Conservation (phyloP, 2,113 vertebrate genomes). For the Thalassarche chlororhynchos region DNA sequence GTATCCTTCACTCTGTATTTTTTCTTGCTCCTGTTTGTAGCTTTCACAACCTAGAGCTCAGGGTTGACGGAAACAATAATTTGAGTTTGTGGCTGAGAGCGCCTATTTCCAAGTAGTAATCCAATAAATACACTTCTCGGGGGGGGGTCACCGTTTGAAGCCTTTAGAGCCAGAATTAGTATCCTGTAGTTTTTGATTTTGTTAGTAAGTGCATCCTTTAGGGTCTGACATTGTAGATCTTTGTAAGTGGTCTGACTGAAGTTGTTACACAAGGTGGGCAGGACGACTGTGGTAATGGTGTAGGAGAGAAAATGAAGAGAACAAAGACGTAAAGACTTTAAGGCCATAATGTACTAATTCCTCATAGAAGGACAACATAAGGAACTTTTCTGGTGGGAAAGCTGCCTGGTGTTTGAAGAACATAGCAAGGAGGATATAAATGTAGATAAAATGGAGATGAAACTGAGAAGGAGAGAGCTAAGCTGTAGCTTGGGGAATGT, state of each 20-base stretch:
- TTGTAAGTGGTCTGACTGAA: neutral
- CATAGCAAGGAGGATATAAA: neutral
- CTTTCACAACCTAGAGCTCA: neutral
- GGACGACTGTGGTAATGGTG: neutral
- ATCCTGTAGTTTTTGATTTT: neutral
- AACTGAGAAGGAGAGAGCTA: neutral
- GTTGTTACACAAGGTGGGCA: neutral
- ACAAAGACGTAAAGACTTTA: neutral
- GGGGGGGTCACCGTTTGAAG: neutral
- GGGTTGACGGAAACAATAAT: neutral
- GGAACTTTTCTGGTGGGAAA: neutral
- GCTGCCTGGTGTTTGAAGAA: neutral
- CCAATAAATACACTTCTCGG: neutral
- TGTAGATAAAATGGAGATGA: neutral
- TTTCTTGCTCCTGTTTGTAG: neutral
- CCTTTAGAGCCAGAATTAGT: neutral
- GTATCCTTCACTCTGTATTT: neutral
- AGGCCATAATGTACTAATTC: neutral
- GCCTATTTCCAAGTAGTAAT: neutral
- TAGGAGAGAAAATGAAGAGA: neutral
- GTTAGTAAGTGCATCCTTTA: neutral
- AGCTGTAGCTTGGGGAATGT: neutral
- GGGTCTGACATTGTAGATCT: neutral
- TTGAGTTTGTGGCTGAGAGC: neutral
- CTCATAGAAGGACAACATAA: neutral